Base-by-base conservation (phyloP, 2,113 vertebrate genomes). In the Tenrec ecaudatus region DNA sequence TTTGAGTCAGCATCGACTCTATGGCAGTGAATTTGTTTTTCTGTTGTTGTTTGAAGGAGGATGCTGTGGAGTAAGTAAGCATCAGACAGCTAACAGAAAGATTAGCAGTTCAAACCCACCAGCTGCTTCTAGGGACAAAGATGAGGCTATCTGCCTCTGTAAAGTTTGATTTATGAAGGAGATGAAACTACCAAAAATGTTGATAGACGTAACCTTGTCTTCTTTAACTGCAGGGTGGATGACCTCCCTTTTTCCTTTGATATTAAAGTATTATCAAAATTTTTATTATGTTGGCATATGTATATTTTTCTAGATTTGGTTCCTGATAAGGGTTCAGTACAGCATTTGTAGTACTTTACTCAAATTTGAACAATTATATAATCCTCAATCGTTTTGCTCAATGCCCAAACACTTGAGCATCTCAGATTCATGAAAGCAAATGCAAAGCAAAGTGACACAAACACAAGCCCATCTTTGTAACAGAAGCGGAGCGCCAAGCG, bases 351-450 rank as follows among this genome's bases (percentile, higher is more conserved):
- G 89, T 83, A 23, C 15, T 62, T 89, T 64, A 33, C 78, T 86
- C 86, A 83, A 91, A 76, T 85, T 92, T 89, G 62, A 88, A 60
- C 88, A 73, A 6, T 75, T 90, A 82, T 82, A 86, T 66, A 40
- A 88, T 84, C 3, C 5, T 84, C 40, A 27, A 90, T 3, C 14
- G 22, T 64, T 91, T 92, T n/a, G 75, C 19, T 94, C 60, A 82
- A 73, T 88, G 8, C 27, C 11, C 7, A 89, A 53, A 79, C 19
- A 76, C 36, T 76, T 91, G 68, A 75, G 73, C 20, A 76, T 69
- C 23, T 38, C 43, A 85, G 57, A 5, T 66, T 66, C 78, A 43
- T 90, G 79, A 64, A 84, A 95, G 68, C 68, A 92, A 95, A 89
- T 22, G 11, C 3, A 77, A 93, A 96, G 75, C 20, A 78, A 85